A percentile compares a stretch with the other conserved stretches of the same genome.
Evolutionary conservation across 2,113 vertebrate genomes (phyloP).

Genomic region (Anguilla rostrata): DNA sequence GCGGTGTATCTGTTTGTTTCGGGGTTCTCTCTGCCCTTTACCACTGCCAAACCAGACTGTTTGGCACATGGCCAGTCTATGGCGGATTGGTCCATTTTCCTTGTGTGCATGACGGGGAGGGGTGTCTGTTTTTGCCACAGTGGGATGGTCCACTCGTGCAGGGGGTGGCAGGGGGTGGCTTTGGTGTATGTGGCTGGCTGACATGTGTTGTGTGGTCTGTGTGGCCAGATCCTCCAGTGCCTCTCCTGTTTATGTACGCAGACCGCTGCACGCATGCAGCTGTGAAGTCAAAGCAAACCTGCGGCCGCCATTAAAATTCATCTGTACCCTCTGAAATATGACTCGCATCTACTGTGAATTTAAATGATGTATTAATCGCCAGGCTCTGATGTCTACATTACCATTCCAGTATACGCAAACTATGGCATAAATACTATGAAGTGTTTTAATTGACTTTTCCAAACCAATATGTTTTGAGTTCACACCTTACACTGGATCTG

Average conservation of each 20-base stretch:
- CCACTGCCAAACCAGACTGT: slow-evolving; percentile 39
- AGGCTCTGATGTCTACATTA: background rate
- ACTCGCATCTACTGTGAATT: background rate
- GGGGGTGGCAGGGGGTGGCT: slow-evolving; percentile 40
- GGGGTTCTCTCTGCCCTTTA: slow-evolving; percentile 29
- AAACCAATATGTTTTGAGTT: background rate
- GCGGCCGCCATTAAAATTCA: background rate
- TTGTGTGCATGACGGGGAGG: slow-evolving; percentile 33
- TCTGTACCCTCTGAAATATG: background rate
- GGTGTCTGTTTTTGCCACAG: slow-evolving; percentile 46
- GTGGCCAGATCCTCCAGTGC: background rate
- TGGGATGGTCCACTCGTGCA: slow-evolving; percentile 53
- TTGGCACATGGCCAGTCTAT: slow-evolving; percentile 62
- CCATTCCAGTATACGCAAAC: background rate
- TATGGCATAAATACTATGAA: background rate
- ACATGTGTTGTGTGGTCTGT: slow-evolving; percentile 30
- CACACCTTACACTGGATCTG: background rate
- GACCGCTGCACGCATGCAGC: too few species aligned
- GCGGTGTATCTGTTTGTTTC: slow-evolving; percentile 28
- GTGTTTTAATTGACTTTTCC: background rate
- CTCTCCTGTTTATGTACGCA: background rate
- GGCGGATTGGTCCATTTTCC: slow-evolving; percentile 54
- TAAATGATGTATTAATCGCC: background rate
- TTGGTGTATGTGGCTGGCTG: slow-evolving; percentile 53
- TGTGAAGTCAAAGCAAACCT: background rate